Conservation (phyloP, 2,797 vertebrate species). For the Enteromius argenteus region DNA sequence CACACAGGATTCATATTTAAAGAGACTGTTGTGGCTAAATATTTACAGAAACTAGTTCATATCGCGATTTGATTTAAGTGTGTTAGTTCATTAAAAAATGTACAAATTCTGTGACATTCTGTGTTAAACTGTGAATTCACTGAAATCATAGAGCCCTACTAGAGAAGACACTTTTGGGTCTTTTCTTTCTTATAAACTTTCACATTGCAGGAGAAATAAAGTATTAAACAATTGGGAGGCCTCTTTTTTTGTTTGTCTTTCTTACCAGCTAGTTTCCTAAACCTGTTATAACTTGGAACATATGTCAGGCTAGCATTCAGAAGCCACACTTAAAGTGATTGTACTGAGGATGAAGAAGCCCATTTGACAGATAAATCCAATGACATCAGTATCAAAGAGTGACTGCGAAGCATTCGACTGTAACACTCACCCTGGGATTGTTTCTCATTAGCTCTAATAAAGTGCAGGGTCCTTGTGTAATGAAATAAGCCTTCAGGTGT, state of each 20-base stretch:
- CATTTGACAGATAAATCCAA: constrained; percentile 36
- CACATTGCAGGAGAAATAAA: too few relatives aligned
- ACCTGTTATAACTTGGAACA: not conserved
- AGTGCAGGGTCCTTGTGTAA: constrained; percentile 50
- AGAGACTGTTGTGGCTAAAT: too few relatives aligned
- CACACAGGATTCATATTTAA: too few relatives aligned
- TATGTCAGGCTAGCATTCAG: constrained; percentile 3
- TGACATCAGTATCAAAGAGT: constrained; percentile 29
- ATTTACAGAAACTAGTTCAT: too few relatives aligned
- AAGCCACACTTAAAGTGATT: constrained; percentile 20
- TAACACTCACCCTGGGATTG: constrained; percentile 42
- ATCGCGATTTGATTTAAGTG: too few relatives aligned
- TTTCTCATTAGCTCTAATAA: constrained; percentile 53
- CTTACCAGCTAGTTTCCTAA: not conserved
- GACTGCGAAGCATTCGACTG: constrained; percentile 20
- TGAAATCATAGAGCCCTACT: not conserved
- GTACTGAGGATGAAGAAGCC: constrained; percentile 35
- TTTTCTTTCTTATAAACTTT: too few relatives aligned
- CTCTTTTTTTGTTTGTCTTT: not conserved
- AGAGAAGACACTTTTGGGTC: too few relatives aligned
- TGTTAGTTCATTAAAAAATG: too few relatives aligned
- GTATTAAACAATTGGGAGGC: too few relatives aligned
- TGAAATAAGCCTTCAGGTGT: constrained; percentile 50
- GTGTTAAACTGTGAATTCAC: too few relatives aligned
- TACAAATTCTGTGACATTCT: too few relatives aligned